Conservation (phyloP, 2,888 invertebrate genomes). For the Idaea straminata region DNA sequence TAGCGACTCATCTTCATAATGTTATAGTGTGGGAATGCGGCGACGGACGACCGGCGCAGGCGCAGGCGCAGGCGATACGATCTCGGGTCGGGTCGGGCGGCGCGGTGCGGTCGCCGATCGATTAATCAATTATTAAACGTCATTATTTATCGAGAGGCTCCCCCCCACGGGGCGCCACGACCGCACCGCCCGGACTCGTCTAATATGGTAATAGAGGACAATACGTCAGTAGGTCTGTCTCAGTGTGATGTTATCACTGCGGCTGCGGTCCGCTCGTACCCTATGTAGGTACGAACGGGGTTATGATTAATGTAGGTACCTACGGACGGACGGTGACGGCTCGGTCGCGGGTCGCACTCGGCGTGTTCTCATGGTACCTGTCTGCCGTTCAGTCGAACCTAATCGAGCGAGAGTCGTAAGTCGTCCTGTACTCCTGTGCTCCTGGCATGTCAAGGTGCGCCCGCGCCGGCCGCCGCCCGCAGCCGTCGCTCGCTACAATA, state of each 20-base stretch:
- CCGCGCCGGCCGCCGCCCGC: conserved; percentile 36
- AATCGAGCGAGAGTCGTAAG: too few relatives aligned
- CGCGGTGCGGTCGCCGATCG: conserved; percentile 36
- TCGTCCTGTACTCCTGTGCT: too few relatives aligned
- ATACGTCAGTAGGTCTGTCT: neutral
- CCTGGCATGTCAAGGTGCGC: too few relatives aligned
- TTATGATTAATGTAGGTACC: too few relatives aligned
- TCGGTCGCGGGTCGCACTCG: neutral
- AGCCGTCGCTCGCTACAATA: neutral
- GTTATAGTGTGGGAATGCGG: neutral
- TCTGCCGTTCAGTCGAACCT: too few relatives aligned
- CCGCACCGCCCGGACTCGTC: conserved; percentile 13
- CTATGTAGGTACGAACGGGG: neutral
- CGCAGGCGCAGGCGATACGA: conserved; percentile 17
- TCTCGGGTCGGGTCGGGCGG: conserved; percentile 27
- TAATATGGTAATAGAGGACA: neutral
- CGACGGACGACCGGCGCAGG: neutral
- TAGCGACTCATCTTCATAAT: conserved; percentile 54
- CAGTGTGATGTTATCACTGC: neutral
- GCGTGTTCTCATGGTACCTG: too few relatives aligned
- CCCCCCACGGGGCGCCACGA: conserved; percentile 40
- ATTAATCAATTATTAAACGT: conserved; percentile 74
- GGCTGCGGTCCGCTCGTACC: too few relatives aligned
- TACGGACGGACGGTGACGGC: neutral
- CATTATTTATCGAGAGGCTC: conserved; percentile 57